phyloP scores from a whole-genome alignment of 2,797 vertebrate genomes.

The Hylomyscus alleni region DNA sequence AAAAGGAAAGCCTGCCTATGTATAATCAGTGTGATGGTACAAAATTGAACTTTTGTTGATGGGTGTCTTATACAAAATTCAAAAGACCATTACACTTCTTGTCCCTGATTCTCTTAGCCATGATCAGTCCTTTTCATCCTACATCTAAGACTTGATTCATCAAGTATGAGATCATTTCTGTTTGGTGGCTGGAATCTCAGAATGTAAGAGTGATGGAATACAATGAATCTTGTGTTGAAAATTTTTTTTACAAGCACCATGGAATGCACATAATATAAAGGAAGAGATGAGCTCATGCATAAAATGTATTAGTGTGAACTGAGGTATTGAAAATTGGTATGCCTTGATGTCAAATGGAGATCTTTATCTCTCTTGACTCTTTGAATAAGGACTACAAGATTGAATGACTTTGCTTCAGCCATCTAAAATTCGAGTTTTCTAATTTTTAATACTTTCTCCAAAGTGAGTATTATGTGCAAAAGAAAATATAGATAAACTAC shows the following conservation, averaged over 20 bases:
- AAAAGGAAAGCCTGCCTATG: constrained; percentile 56
- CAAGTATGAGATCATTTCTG: constrained; percentile 19
- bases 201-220: constrained; percentile 71
- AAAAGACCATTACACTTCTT: constrained; percentile 64
- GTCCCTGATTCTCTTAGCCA: constrained; percentile 49
- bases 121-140: constrained; percentile 74
- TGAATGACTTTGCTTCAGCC: constrained; percentile 57
- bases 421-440: constrained; percentile 58
- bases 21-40: constrained; percentile 14
- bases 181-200: constrained; percentile 60
- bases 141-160: constrained; percentile 75
- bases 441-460: constrained; percentile 65
- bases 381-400: constrained; percentile 14
- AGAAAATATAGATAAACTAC: constrained; percentile 45
- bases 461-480: constrained; percentile 57
- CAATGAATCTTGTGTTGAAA: constrained; percentile 77
- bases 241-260: constrained; percentile 52
- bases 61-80: constrained; percentile 63
- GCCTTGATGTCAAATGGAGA: constrained; percentile 71
- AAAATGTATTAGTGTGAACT: constrained; percentile 78
- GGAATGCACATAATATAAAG: constrained; percentile 72
- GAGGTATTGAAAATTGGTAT: constrained; percentile 71
- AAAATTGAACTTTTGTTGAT: constrained; percentile 58
- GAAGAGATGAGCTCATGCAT: constrained; percentile 81
- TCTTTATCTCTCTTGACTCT: constrained; percentile 71